Evolutionary conservation across 2,113 vertebrate species (phyloP), one percentile per base, ranked within the genome.

Genomic region (Pagrus major): DNA sequence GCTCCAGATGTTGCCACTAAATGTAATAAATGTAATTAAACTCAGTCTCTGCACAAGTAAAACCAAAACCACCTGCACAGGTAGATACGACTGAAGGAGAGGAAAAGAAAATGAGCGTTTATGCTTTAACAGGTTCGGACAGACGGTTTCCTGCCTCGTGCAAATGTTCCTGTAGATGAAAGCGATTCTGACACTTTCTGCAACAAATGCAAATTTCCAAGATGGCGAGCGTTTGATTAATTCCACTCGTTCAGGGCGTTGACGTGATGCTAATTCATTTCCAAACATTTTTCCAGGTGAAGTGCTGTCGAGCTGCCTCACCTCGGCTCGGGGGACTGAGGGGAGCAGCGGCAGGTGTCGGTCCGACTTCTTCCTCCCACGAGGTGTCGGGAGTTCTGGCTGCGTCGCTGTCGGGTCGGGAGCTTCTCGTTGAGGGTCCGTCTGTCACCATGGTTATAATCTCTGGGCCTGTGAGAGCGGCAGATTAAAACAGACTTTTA

Each of bases 271-370:
- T 37, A 9, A 55, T 25, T 35, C 2, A 18, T 23, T 29, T 20
- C 16, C 11, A 37, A 5, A 52, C 18, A 9, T 6, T n/a, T 9
- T 12, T 25, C 21, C n/a, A 4, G 1, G 37, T 42, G 55, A 16
- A 9, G 25, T 6, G 15, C 20, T 49, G 35, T 15, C 41, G n/a
- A 51, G 71, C 35, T 14, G 33, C 65, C 66, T 83, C 61, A 86
- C 74, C 75, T 58, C 0, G 35, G 9, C 42, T 74, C 60, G 1
- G 51, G 3, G 8, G 49, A 23, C 18, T 11, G 23, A 29, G 39
- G 25, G 44, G n/a, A 31, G 6, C 15, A 11, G 46, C 18, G 5
- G 46, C 1, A 9, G 49, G 39, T 0, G 44, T 27, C 15, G 6
- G 11, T 3, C 41, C 2, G n/a, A 10, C 2, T 18, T 39, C 54